phyloP scores from a whole-genome alignment of 2,797 vertebrate species.

The Lagocephalus sceleratus region DNA sequence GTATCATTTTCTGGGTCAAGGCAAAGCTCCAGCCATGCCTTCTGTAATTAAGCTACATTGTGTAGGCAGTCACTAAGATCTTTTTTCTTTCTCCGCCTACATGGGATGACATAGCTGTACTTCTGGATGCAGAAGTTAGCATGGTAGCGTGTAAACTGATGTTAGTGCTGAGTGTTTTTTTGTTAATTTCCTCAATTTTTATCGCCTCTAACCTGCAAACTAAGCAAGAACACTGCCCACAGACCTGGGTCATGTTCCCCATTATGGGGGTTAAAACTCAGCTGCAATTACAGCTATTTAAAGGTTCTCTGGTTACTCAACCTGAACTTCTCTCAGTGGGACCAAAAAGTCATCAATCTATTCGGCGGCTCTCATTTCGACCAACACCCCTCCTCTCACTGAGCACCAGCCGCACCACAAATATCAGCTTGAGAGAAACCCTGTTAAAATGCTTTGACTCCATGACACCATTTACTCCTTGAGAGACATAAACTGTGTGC shows the following conservation, averaged over 20 bases:
- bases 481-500: slow-evolving; percentile 6
- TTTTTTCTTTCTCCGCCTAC: slow-evolving; percentile 10
- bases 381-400: neutral
- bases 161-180: neutral
- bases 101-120: neutral
- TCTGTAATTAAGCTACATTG: slow-evolving; percentile 50
- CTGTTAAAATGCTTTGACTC: slow-evolving; percentile 30
- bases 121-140: neutral
- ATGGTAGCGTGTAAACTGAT: no score
- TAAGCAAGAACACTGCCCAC: slow-evolving; percentile 56
- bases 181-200: neutral
- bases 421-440: slow-evolving; percentile 31
- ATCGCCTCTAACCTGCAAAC: slow-evolving; percentile 29
- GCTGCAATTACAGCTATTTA: slow-evolving; percentile 61
- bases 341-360: slow-evolving; percentile 65
- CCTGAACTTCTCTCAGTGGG: slow-evolving; percentile 55
- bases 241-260: slow-evolving; percentile 55
- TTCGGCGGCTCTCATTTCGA: slow-evolving; percentile 29
- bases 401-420: slow-evolving; percentile 26
- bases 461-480: slow-evolving; percentile 18
- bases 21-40: slow-evolving; percentile 58
- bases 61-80: slow-evolving; percentile 19
- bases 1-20: slow-evolving; percentile 62
- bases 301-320: slow-evolving; percentile 48
- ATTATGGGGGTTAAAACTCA: slow-evolving; percentile 71